Percentiles rank a stretch among this genome's conserved stretches.
phyloP scores from a whole-genome alignment of 2,113 vertebrate species.

The Cinclus mexicanus region DNA sequence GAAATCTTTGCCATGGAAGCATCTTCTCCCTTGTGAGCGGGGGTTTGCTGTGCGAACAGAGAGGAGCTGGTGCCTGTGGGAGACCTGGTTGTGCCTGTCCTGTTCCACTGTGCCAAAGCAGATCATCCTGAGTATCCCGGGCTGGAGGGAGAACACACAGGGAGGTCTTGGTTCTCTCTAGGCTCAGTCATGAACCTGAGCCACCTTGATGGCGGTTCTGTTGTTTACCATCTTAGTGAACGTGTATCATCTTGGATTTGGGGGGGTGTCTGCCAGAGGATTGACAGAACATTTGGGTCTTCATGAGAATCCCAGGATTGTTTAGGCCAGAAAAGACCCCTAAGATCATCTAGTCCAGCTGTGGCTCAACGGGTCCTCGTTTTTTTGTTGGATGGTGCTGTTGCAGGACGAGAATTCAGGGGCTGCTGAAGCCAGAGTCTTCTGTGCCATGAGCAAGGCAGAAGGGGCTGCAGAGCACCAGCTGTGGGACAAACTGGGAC shows the following conservation, averaged over 20 bases:
- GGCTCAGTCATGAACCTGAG: background rate
- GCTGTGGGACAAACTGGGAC: background rate
- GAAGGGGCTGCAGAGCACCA: background rate
- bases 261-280: background rate
- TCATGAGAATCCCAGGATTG: too few relatives aligned
- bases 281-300: background rate
- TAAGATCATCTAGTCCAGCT: background rate
- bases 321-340: background rate
- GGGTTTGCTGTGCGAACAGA: background rate
- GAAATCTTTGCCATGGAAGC: background rate
- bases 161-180: background rate
- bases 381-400: background rate
- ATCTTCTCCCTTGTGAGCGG: accelerated
- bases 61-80: background rate
- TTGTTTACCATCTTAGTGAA: background rate
- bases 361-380: accelerated
- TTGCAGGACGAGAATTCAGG: background rate
- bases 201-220: background rate
- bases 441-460: background rate
- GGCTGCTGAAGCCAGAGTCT: background rate
- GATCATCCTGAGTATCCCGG: background rate
- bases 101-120: background rate
- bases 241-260: background rate
- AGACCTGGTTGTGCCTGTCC: background rate
- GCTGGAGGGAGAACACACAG: background rate